Evolutionary conservation across 1,140 invertebrate genomes (phyloP), one percentile per base, ranked within the genome.

Genomic region (Daktulosphaira vitifoliae): DNA sequence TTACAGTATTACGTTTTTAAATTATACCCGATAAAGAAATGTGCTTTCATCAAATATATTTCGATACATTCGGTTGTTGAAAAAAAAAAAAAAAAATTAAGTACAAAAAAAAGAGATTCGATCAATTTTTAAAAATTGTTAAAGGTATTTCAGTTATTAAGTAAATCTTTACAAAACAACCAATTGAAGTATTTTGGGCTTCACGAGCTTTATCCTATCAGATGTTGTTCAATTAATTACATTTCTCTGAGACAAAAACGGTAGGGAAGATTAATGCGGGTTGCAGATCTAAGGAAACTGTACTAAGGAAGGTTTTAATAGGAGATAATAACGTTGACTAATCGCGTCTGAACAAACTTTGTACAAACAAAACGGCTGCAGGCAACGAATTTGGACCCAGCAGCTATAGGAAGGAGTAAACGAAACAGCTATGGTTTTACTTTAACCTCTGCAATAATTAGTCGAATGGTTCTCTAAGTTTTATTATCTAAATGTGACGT

Each of bases 311-410:
- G 42, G 56, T 26, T 44, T 46, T 62, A 48, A 62, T 62, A 62
- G 56, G 16, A 48, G 42, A 62, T 46, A 48, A 62, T 62, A 62
- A 62, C 56, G 42, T 62, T 62, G 56, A 62, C 56, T 62, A 62
- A 62, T 62, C 25, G 56, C 46, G 23, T 46, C 25, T 15, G n/a
- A 48, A 48, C 42, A 48, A 59, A 62, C 56, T 62, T 29, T 13
- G 42, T 33, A 11, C 56, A 48, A 48, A 62, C 56, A 48, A 62
- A 62, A 48, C 42, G 56, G 42, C 22, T 33, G n/a, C 44, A 23
- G 25, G 29, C 44, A 39, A 62, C 42, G 56, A 62, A 46, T 62
- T 46, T 25, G 56, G 18, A 48, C 39, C 54, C 39, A 39, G 54
- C 37, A 46, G 44, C 25, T 7, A 13, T 5, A 11, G 16, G 26